Base-by-base conservation (phyloP, 2,797 vertebrate species). In the Sebastes nivosus region DNA sequence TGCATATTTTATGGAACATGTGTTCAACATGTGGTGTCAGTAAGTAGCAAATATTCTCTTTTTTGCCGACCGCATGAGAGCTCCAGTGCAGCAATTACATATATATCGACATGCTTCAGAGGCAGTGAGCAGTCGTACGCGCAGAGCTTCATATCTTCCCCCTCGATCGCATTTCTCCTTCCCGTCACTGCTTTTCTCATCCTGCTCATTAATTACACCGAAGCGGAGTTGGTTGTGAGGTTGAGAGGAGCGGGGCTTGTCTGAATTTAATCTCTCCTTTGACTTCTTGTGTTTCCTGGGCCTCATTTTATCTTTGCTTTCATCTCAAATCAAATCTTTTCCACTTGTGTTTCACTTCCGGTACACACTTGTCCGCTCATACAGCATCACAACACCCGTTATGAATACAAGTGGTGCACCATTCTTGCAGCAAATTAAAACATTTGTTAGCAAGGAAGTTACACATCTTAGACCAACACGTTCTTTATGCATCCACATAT, bases 51-150 rank as follows among this genome's bases (percentile, higher is more conserved):
- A 89, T 80, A 83, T 81, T 89, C 36, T 38, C 89, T 83, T 79
- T 65, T 67, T 50, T 64, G 58, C 72, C 67, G 16, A 82, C 90
- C 88, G 88, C 93, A 94, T 92, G 84, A 93, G 94, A 93, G 90
- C 80, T 75, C 27, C 80, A 24, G 77, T 29, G 86, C 84, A 75
- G 86, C 94, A 94, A 93, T 94, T 94, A 94, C 90, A 93, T 87
- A 90, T 89, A 94, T 93, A 90, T 92, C 86, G 89, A 90, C 93
- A 94, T 87, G 93, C 92, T 88, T 91, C 91, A 88, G 85, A 87
- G 84, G 90, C 90, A 86, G 85, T 34, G 67, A 80, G 87, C 87
- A 68, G 85, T 63, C 60, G 60, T 70, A 82, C 29, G 86, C 72
- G 72, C 77, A 67, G 73, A 34, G 67, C 82, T 91, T 90, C 81